Evolutionary conservation across 2,888 invertebrate species (phyloP).

Genomic region (Eubasilissa splendida): DNA sequence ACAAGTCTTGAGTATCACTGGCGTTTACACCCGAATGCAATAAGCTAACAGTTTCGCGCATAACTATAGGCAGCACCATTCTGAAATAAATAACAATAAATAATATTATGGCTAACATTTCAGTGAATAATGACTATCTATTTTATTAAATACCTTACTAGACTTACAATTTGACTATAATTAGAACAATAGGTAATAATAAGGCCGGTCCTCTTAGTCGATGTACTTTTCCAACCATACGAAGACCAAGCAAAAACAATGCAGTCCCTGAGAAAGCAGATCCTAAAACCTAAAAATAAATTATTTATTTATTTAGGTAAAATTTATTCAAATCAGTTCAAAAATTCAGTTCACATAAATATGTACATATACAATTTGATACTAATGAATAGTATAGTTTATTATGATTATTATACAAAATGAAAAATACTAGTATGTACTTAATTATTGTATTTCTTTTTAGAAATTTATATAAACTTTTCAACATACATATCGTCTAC

Average conservation of each 20-base stretch:
- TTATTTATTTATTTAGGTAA: background rate
- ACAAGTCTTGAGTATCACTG: slow-evolving; percentile 85
- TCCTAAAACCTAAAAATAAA: slow-evolving; percentile 77
- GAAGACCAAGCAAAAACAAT: slow-evolving; percentile 89
- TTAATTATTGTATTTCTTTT: no score
- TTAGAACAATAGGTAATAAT: slow-evolving; percentile 88
- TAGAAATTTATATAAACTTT: no score
- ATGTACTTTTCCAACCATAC: slow-evolving; percentile 93
- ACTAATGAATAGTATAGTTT: no score
- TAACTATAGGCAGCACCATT: slow-evolving; percentile 87
- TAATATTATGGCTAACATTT: background rate
- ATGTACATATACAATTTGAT: no score
- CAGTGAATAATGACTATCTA: background rate
- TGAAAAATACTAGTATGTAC: no score
- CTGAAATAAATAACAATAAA: slow-evolving; percentile 65
- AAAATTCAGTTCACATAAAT: no score
- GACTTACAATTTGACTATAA: slow-evolving; percentile 91
- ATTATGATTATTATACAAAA: no score
- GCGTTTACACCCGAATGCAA: slow-evolving; percentile 79
- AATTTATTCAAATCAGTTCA: no score
- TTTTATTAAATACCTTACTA: background rate
- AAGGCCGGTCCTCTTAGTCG: slow-evolving; percentile 84
- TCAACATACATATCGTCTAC: no score
- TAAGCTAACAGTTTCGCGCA: slow-evolving; percentile 87
- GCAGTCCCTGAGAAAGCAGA: slow-evolving; percentile 94